Conservation (phyloP, 1,140 invertebrate species). For the Zophobas morio region DNA sequence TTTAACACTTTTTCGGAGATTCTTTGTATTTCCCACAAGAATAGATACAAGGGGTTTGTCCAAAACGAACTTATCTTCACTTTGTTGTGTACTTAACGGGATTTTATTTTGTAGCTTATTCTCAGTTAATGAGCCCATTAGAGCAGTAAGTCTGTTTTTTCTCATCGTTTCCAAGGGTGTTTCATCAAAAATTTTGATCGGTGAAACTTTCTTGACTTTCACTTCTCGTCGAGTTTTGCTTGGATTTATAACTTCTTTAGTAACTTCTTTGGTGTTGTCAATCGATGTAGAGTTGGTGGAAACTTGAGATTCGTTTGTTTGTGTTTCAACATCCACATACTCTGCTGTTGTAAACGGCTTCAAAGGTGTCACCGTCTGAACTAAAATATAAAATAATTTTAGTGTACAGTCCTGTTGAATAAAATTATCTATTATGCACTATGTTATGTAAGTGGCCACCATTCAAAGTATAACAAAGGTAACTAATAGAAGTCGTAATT, state of each 20-base stretch:
- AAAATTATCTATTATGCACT: too few species aligned
- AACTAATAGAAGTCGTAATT: too few species aligned
- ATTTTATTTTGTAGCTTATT: constrained; percentile 51
- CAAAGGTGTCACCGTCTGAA: background rate
- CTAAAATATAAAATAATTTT: constrained; percentile 32
- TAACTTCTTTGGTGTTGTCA: background rate
- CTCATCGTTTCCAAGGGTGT: constrained; percentile 57
- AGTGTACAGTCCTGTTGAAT: too few species aligned
- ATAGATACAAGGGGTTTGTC: constrained; percentile 57
- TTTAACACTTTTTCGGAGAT: constrained; percentile 54
- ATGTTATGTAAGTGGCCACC: too few species aligned
- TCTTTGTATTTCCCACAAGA: constrained; percentile 53
- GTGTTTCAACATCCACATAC: constrained; percentile 58
- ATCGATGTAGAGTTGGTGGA: background rate
- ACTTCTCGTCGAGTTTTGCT: background rate
- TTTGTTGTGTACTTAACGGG: background rate
- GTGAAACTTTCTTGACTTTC: constrained; percentile 27
- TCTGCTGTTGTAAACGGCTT: constrained; percentile 51
- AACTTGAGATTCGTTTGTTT: constrained; percentile 48
- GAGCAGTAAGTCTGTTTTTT: constrained; percentile 57
- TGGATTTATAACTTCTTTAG: constrained; percentile 39
- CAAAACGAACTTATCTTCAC: background rate
- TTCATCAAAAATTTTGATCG: constrained; percentile 61
- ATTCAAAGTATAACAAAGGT: too few species aligned
- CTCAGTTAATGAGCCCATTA: constrained; percentile 58